Percentiles rank a stretch among this genome's conserved stretches.
Evolutionary conservation across 2,888 invertebrate species (phyloP).

Genomic region (Sipunculus nudus): DNA sequence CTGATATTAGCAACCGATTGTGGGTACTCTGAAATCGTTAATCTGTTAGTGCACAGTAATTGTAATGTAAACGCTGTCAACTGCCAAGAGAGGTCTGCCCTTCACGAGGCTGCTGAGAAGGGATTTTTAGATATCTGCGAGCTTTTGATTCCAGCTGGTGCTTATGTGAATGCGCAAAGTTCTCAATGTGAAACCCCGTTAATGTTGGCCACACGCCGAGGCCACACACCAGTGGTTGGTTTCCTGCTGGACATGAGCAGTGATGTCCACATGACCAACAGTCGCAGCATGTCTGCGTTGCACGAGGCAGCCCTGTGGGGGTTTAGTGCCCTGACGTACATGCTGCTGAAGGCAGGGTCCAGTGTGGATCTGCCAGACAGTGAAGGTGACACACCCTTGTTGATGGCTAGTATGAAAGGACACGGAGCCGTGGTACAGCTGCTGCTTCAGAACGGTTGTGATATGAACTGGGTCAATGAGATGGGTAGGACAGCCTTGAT

Average conservation of each 20-base stretch:
- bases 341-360: constrained; percentile 15
- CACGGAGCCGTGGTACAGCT: constrained; percentile 18
- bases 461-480: constrained; percentile 27
- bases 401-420: constrained; percentile 20
- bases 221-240: constrained; percentile 46
- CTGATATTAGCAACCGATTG: constrained; percentile 63
- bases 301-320: constrained; percentile 26
- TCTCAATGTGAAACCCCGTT: constrained; percentile 52
- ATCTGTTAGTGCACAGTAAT: constrained; percentile 78
- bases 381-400: constrained; percentile 26
- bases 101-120: constrained; percentile 54
- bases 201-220: constrained; percentile 43
- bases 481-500: constrained; percentile 36
- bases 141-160: constrained; percentile 48
- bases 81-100: constrained; percentile 76
- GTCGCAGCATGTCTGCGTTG: constrained; percentile 18
- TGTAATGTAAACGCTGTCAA: constrained; percentile 87
- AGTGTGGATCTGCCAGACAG: constrained; percentile 14
- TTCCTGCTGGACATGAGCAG: constrained; percentile 53
- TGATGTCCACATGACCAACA: constrained; percentile 39
- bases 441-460: constrained; percentile 9
- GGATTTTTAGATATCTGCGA: constrained; percentile 44
- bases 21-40: constrained; percentile 46
- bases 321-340: constrained; percentile 2
- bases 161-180: constrained; percentile 24